Conservation (phyloP, 2,113 vertebrate genomes). For the Phainopepla nitens region DNA sequence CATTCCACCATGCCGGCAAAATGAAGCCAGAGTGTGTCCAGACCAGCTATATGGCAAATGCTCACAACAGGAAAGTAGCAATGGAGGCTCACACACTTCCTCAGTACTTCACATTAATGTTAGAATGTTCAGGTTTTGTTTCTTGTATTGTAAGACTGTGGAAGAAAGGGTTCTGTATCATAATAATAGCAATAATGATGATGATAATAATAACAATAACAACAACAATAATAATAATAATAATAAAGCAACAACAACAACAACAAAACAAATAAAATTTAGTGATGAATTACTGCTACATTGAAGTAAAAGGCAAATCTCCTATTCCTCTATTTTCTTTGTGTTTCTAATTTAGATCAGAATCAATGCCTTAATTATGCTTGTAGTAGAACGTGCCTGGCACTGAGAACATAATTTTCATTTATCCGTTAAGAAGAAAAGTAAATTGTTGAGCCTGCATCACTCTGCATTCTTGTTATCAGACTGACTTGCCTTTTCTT, state of each 20-base stretch:
- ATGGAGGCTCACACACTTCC: not conserved
- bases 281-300: not conserved
- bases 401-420: constrained; percentile 15
- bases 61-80: not conserved
- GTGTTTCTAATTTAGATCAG: not conserved
- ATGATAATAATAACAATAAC: not conserved
- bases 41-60: not conserved
- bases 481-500: constrained; percentile 31
- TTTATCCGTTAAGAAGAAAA: constrained; percentile 8
- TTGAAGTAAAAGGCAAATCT: not conserved
- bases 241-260: not conserved
- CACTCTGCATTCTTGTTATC: constrained; percentile 5
- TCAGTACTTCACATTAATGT: not conserved
- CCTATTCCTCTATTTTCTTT: not conserved
- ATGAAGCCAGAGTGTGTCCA: not conserved
- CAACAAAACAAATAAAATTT: not conserved
- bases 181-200: not conserved
- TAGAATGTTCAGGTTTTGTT: not conserved
- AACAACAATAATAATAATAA: not conserved
- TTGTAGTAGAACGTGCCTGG: not conserved
- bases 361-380: constrained; percentile 16
- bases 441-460: constrained; percentile 9
- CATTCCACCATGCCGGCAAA: not conserved
- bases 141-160: not conserved
- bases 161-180: not conserved